Conservation (phyloP, 2,113 vertebrate genomes). For the Indri indri region DNA sequence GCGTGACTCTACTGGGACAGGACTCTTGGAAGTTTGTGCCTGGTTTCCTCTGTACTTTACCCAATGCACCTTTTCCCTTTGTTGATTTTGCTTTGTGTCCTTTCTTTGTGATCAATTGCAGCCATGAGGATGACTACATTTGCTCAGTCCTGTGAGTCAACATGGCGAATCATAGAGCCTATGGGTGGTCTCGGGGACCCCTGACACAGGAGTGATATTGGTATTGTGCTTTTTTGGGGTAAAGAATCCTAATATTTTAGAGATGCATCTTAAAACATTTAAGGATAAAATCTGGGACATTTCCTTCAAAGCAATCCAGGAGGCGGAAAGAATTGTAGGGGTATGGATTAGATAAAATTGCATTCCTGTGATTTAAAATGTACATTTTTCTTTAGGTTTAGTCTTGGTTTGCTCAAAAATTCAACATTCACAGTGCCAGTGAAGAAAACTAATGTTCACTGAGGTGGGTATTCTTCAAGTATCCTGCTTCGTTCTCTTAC, state of each 20-base stretch:
- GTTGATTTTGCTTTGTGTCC: not conserved
- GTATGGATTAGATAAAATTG: not conserved
- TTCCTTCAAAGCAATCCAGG: not conserved
- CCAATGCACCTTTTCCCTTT: not conserved
- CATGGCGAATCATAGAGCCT: not conserved
- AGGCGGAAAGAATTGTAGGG: not conserved
- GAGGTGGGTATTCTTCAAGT: not conserved
- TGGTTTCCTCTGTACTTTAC: not conserved
- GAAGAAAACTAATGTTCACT: not conserved
- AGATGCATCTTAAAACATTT: not conserved
- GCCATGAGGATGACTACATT: not conserved
- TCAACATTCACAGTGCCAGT: not conserved
- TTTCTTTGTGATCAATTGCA: not conserved
- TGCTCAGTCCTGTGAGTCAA: not conserved
- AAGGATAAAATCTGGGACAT: not conserved
- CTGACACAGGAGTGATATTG: not conserved
- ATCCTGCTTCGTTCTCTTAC: not conserved
- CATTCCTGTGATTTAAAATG: not conserved
- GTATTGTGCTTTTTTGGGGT: not conserved
- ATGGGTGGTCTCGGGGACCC: not conserved
- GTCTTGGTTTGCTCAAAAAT: not conserved
- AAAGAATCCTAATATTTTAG: not conserved
- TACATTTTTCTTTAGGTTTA: not conserved
- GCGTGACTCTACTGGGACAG: not conserved
- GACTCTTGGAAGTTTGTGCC: not conserved